phyloP scores from a whole-genome alignment of 2,888 invertebrate genomes.

The Protonemura montana region DNA sequence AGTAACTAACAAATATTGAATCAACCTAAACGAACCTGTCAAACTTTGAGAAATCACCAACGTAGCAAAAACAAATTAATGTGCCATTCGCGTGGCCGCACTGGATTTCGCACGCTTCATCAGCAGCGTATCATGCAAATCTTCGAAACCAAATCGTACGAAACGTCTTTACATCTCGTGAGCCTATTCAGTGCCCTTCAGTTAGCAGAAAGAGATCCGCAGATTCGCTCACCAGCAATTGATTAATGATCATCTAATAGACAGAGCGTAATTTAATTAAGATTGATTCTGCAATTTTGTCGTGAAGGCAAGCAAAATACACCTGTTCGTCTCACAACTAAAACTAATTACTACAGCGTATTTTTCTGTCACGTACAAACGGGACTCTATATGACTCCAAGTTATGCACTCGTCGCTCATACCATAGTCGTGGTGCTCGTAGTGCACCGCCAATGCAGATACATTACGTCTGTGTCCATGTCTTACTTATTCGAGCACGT shows the following conservation, averaged over 20 bases:
- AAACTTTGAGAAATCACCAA: background rate
- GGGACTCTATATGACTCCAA: background rate
- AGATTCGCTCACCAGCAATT: background rate
- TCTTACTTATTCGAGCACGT: background rate
- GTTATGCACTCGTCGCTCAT: background rate
- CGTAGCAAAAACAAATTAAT: background rate
- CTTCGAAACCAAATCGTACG: background rate
- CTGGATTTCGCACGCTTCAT: background rate
- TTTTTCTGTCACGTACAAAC: background rate
- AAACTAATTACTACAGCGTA: background rate
- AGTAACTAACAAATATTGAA: conserved; percentile 7
- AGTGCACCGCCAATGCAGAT: background rate
- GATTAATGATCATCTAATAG: background rate
- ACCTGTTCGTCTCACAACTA: background rate
- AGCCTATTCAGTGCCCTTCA: background rate
- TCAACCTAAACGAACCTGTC: background rate
- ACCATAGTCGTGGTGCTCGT: background rate
- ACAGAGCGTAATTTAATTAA: background rate
- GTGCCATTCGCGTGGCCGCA: background rate
- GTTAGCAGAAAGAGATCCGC: background rate
- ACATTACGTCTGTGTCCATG: background rate
- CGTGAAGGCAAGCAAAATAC: background rate
- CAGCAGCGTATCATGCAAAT: background rate
- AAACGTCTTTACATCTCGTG: background rate
- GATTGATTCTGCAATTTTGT: background rate